These are phyloP conservation scores for Tragelaphus strepsiceros DNA, from an alignment of 2,113 vertebrate genomes.

Conservation along the genomic window DNA sequence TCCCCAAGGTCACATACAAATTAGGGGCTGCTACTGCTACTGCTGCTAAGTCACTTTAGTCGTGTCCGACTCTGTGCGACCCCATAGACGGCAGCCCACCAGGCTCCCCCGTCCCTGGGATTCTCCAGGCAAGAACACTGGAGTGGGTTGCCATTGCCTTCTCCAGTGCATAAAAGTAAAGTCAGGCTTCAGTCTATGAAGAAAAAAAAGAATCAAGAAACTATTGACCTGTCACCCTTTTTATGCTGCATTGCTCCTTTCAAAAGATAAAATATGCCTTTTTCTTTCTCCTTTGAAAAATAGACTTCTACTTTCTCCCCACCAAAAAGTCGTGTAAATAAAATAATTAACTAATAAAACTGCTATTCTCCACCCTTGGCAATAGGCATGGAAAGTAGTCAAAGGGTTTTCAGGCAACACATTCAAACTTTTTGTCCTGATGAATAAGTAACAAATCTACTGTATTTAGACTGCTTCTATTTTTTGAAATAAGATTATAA, in stretches of 20 bases:
- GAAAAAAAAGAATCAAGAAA: not conserved
- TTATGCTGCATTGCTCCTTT: not conserved
- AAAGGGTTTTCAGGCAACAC: not conserved
- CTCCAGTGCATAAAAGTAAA: not conserved
- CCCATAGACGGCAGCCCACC: too few relatives aligned
- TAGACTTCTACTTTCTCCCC: not conserved
- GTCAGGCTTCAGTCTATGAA: not conserved
- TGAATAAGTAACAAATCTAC: not conserved
- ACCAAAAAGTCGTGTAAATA: not conserved
- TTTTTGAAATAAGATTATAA: not conserved
- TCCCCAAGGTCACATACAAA: not conserved
- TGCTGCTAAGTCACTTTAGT: too few relatives aligned
- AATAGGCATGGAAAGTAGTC: not conserved
- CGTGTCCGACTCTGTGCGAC: too few relatives aligned
- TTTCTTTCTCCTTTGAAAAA: not conserved
- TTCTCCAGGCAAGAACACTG: too few relatives aligned
- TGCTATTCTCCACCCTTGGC: not conserved
- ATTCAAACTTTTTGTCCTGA: not conserved
- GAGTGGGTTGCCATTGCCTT: too few relatives aligned
- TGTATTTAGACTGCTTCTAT: not conserved
- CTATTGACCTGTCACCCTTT: not conserved
- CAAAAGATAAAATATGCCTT: not conserved
- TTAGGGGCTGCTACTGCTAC: too few relatives aligned
- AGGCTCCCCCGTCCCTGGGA: too few relatives aligned
- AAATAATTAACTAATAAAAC: not conserved